Base-by-base conservation (phyloP, 2,797 vertebrate genomes). In the Benthosema pterotum region DNA sequence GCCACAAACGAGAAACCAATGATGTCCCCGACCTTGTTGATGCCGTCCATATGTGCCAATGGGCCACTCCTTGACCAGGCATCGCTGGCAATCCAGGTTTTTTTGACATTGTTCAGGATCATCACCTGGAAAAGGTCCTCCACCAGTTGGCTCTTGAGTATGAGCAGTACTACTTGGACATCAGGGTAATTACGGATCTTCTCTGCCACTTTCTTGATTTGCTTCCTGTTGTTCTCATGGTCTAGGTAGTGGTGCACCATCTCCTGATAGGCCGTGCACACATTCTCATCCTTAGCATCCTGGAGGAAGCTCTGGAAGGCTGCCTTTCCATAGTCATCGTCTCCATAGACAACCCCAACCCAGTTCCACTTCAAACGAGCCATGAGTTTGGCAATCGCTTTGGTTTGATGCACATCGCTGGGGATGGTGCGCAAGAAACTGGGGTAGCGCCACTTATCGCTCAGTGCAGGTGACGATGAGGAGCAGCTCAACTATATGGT, bases 401-500 rank as follows among this genome's bases (percentile, higher is more conserved):
- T 78, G 1, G 84, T 89, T 71, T 92, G 87, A 65, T 91, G 80
- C 2, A 54, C 45, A 15, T 93, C 88, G 60, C 83, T 92, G 19
- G 90, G 87, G 15, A 92, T 57, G 5, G 88, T 91, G 5, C 88
- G 87, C 1, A 91, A 5, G 56, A 92, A 89, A 32, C 70, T 68
- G 18, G 88, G 78, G 56, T 71, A 90, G 15, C 84, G 80, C 2
- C 58, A 0, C 15, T 88, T 90, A 54, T 92, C 76, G 60, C 87
- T 89, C 57, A 93, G 71, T 0, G 82, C 73, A 15, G 76, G 66
- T 54, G 91, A 74, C 17, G 91, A 89, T 5, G 89, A 87, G 18
- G 75, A 65, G 50, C 76, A 69, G 68, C 90, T 91, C 19, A 93
- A 65, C 91, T 93, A n/a, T n/a, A n/a, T n/a, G n/a, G n/a, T n/a